Evolutionary conservation across 92 coral and sea anemone species (phyloP).

Genomic region (Heliopora coerulea): DNA sequence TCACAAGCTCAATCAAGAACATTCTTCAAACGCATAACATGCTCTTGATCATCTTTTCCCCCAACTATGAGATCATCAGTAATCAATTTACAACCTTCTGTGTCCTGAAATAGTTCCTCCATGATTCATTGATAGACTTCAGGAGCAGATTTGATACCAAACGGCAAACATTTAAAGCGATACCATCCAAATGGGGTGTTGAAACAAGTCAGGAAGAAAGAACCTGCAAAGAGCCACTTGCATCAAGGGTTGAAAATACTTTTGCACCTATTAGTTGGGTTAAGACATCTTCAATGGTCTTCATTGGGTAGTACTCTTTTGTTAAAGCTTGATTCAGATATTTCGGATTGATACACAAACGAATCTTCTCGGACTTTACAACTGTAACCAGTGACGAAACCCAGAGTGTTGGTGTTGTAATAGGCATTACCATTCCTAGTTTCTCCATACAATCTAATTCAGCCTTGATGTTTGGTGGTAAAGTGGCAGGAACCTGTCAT

Average conservation of each 20-base stretch:
- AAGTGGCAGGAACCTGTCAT: conserved; percentile 34
- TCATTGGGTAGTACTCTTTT: conserved; percentile 54
- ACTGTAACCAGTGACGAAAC: conserved; percentile 52
- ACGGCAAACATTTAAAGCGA: too few species aligned
- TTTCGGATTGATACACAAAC: conserved; percentile 61
- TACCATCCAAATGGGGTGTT: too few species aligned
- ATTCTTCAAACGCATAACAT: too few species aligned
- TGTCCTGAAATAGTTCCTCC: too few species aligned
- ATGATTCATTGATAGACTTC: too few species aligned
- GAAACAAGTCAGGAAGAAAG: too few species aligned
- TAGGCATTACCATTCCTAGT: conserved; percentile 37
- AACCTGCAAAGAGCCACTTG: conserved; percentile 62
- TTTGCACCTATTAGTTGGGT: conserved; percentile 47
- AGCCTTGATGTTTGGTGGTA: conserved; percentile 17
- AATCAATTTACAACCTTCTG: too few species aligned
- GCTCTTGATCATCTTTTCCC: too few species aligned
- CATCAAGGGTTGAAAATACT: conserved; percentile 54
- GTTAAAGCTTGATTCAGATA: conserved; percentile 55
- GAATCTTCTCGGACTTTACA: conserved; percentile 53
- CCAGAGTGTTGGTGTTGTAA: conserved; percentile 49
- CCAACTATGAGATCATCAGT: too few species aligned
- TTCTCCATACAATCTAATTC: conserved; percentile 52
- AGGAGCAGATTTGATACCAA: too few species aligned
- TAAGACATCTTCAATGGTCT: conserved; percentile 57
- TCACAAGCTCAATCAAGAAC: too few species aligned